A percentile compares a stretch with the other conserved stretches of the same genome.
These are phyloP conservation scores for Cavia porcellus DNA, from an alignment of 2,113 vertebrate genomes.

Conservation along the genomic window DNA sequence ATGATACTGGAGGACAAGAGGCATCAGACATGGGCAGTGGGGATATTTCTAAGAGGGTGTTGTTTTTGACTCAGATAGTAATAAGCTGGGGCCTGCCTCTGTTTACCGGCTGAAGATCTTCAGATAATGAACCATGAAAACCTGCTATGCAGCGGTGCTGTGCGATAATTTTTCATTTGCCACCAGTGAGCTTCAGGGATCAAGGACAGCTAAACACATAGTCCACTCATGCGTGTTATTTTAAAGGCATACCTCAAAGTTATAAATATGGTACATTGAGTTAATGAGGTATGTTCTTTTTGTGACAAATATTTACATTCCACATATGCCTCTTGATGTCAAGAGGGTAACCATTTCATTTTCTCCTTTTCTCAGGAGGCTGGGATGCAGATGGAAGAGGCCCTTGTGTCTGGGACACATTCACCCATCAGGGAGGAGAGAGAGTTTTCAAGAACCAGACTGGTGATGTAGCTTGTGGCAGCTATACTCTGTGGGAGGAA, in stretches of 20 bases:
- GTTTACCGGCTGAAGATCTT: constrained; percentile 68
- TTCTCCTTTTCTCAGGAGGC: constrained; percentile 91
- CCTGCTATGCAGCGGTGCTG: background rate
- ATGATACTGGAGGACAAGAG: background rate
- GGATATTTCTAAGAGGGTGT: background rate
- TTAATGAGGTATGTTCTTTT: constrained; percentile 81
- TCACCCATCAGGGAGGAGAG: constrained; percentile 94
- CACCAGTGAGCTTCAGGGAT: constrained; percentile 71
- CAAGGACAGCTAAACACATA: constrained; percentile 74
- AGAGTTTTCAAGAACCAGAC: constrained; percentile 94
- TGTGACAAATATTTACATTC: constrained; percentile 86
- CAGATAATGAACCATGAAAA: constrained; percentile 76
- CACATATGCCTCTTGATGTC: constrained; percentile 84
- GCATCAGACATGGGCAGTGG: background rate
- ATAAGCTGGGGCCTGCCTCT: constrained; percentile 57
- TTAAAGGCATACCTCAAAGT: constrained; percentile 74
- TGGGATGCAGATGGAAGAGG: constrained; percentile 94
- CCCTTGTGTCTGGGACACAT: constrained; percentile 95
- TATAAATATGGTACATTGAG: constrained; percentile 75
- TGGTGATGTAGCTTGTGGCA: constrained; percentile 95
- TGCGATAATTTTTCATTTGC: constrained; percentile 75
- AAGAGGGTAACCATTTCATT: constrained; percentile 84
- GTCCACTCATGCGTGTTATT: constrained; percentile 69
- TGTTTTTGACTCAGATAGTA: background rate
- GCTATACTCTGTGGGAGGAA: constrained; percentile 96